Evolutionary conservation across 2,888 invertebrate genomes (phyloP), one percentile per base, ranked within the genome.

Genomic region (Tenthredo amoena): DNA sequence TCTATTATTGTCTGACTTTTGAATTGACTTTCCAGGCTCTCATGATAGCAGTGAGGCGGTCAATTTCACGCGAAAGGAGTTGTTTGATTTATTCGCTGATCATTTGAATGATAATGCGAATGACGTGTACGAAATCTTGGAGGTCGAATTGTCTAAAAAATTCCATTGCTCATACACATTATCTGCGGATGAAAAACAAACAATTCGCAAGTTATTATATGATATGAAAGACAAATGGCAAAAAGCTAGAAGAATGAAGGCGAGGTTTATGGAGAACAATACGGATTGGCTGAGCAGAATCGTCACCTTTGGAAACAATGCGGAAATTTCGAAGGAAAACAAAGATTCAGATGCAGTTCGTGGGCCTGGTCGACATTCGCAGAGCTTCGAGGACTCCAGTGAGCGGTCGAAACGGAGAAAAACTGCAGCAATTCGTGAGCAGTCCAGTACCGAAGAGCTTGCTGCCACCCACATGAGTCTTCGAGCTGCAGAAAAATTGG

Each of bases 321-420:
- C 4, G 50, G 50, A 74, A 74, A 74, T 74, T 43, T 74, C 43
- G n/a, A 43, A 18, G n/a, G 47, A 47, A 74, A 37, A 74, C 26
- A 26, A 74, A 12, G 74, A 74, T 74, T 10, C 74, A 74, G 74
- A 6, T 74, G 40, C 74, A 43, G 68, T 31, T 68, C 47, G 18
- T 74, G 43, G 74, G 43, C 43, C n/a, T 47, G 43, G 74, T 47
- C 74, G 74, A 6, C 74, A 47, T 84, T 84, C 84, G 74, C 84
- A 84, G 74, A 84, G 72, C 84, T 84, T 72, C 62, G 76, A 76
- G 76, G 76, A 84, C 84, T 84, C 84, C 40, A 84, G 76, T 72
- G 84, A 84, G 21, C 55, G 74, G 84, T 72, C 84, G 74, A 72
- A 50, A 74, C 31, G 74, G 21, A 84, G 84, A 74, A 84, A 84